Conservation (phyloP, 2,888 invertebrate genomes). For the Pteria penguin region DNA sequence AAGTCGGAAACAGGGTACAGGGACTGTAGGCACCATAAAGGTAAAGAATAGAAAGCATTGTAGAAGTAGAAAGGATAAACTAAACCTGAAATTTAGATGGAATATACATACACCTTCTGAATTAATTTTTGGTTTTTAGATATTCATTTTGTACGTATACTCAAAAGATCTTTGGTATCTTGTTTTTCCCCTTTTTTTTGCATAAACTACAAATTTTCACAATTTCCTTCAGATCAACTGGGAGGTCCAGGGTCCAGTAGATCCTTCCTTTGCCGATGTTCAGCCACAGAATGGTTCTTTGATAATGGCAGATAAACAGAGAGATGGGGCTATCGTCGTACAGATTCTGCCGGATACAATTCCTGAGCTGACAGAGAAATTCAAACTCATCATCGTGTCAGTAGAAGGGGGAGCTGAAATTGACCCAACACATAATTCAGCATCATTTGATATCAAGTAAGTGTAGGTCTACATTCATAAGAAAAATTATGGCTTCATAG, state of each 20-base stretch:
- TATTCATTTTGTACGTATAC: neutral
- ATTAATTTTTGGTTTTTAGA: neutral
- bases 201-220: too few species aligned
- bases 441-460: conserved; percentile 73
- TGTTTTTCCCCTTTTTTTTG: neutral
- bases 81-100: too few species aligned
- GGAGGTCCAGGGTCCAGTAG: conserved; percentile 65
- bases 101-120: too few species aligned
- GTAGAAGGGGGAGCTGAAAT: conserved; percentile 78
- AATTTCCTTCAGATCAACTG: conserved; percentile 76
- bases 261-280: conserved; percentile 60
- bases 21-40: conserved; percentile 64
- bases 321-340: conserved; percentile 66
- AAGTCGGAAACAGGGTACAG: conserved; percentile 67
- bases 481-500: too few species aligned
- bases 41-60: too few species aligned
- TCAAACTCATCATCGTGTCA: conserved; percentile 60
- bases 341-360: conserved; percentile 70
- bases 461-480: too few species aligned
- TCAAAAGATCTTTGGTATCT: neutral
- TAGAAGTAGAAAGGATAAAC: too few species aligned
- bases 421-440: conserved; percentile 60
- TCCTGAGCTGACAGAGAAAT: conserved; percentile 75
- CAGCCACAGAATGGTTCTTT: conserved; percentile 67
- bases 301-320: conserved; percentile 58